Percentiles rank a stretch among this genome's conserved stretches.
Conservation (phyloP, 2,888 invertebrate species). For the Drosophila robusta region DNA sequence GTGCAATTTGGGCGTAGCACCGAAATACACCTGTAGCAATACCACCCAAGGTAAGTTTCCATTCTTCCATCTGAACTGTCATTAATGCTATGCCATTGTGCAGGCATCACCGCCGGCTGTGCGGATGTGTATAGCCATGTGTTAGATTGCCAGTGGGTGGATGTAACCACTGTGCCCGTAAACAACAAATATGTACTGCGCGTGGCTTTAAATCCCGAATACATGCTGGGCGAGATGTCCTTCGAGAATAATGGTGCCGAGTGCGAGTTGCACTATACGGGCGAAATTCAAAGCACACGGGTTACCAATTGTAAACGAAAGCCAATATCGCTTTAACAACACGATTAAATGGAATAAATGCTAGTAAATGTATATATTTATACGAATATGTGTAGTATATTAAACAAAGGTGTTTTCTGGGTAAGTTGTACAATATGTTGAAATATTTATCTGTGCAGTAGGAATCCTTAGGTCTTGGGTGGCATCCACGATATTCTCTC, state of each 20-base stretch:
- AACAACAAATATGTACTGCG: conserved; percentile 73
- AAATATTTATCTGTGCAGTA: too few species aligned
- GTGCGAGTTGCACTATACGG: conserved; percentile 75
- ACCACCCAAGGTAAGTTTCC: conserved; percentile 71
- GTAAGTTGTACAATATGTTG: too few species aligned
- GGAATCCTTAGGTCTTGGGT: too few species aligned
- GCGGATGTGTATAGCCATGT: conserved; percentile 71
- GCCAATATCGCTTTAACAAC: conserved; percentile 49
- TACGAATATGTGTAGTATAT: too few species aligned
- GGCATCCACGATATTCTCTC: too few species aligned
- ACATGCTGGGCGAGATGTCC: conserved; percentile 75
- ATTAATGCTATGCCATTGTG: not conserved
- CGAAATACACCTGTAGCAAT: conserved; percentile 75
- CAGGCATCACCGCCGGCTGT: conserved; percentile 79
- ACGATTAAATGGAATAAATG: not conserved
- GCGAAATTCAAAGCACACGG: conserved; percentile 61
- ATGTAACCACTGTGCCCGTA: conserved; percentile 75
- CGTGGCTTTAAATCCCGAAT: conserved; percentile 80
- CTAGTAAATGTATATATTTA: too few species aligned
- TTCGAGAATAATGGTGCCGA: conserved; percentile 82
- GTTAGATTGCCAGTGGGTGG: conserved; percentile 82
- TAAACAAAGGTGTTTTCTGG: too few species aligned
- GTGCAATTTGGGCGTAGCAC: conserved; percentile 63
- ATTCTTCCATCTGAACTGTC: not conserved
- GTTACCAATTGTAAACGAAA: conserved; percentile 66